These are phyloP conservation scores for Poecilia velifera DNA, from an alignment of 2,797 vertebrate genomes.

Conservation along the genomic window DNA sequence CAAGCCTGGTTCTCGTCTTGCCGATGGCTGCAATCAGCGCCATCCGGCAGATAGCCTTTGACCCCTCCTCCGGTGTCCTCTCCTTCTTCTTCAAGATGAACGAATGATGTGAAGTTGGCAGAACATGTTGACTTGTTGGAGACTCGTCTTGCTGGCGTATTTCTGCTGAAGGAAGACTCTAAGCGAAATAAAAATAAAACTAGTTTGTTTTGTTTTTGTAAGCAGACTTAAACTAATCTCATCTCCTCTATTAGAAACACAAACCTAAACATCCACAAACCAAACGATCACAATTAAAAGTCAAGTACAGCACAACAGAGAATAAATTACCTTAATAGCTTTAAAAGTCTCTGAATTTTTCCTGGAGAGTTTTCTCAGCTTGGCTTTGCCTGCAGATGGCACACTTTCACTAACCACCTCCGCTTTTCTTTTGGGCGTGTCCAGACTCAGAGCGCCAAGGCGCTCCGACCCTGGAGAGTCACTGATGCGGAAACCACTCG, in stretches of 20 bases:
- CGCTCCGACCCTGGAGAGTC: constrained; percentile 57
- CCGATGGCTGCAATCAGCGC: constrained; percentile 70
- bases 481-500: constrained; percentile 7
- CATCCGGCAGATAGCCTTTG: constrained; percentile 69
- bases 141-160: constrained; percentile 19
- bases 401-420: constrained; percentile 12
- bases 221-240: neutral
- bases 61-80: constrained; percentile 71
- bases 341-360: constrained; percentile 9
- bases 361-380: constrained; percentile 56
- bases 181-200: constrained; percentile 5
- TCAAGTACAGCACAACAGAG: neutral
- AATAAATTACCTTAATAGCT: constrained; percentile 50
- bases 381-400: constrained; percentile 31
- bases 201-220: neutral
- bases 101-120: constrained; percentile 24
- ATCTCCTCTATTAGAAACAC: neutral
- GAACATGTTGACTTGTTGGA: constrained; percentile 1
- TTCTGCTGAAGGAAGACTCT: constrained; percentile 22
- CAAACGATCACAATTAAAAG: neutral
- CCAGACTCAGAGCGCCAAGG: constrained; percentile 59
- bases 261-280: neutral
- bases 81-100: constrained; percentile 57
- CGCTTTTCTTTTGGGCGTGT: constrained; percentile 70
- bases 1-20: constrained; percentile 15